Conservation (phyloP, 2,797 vertebrate genomes). For the Sebastes kiyomatsui region DNA sequence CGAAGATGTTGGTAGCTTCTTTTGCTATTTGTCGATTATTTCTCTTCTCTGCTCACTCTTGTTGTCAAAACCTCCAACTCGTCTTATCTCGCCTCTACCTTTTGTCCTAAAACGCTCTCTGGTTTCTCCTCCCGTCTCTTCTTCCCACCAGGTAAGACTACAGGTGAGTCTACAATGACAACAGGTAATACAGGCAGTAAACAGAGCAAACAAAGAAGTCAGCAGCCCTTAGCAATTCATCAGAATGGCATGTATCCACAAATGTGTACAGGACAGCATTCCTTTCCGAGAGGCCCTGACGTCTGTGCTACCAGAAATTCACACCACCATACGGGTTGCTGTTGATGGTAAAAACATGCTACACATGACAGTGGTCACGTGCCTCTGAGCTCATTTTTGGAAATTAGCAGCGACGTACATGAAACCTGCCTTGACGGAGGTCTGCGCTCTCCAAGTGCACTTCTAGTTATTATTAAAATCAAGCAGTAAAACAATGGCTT, state of each 20-base stretch:
- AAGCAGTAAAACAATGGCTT: no score
- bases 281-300: constrained; percentile 16
- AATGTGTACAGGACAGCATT: constrained; percentile 56
- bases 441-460: no score
- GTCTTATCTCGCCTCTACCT: neutral
- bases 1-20: neutral
- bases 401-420: neutral
- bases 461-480: no score
- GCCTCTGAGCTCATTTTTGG: neutral
- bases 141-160: neutral
- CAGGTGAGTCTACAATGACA: neutral
- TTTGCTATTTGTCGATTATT: neutral
- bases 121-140: neutral
- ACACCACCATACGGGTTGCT: constrained; percentile 12
- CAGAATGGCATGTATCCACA: neutral
- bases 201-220: constrained; percentile 18
- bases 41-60: neutral
- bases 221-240: neutral
- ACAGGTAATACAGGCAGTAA: neutral
- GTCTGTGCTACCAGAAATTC: constrained; percentile 1
- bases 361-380: neutral
- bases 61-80: neutral
- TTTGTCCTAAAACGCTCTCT: neutral
- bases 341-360: constrained; percentile 48
- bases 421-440: no score